Evolutionary conservation across 1,140 invertebrate species (phyloP).

Genomic region (Bombus huntii): DNA sequence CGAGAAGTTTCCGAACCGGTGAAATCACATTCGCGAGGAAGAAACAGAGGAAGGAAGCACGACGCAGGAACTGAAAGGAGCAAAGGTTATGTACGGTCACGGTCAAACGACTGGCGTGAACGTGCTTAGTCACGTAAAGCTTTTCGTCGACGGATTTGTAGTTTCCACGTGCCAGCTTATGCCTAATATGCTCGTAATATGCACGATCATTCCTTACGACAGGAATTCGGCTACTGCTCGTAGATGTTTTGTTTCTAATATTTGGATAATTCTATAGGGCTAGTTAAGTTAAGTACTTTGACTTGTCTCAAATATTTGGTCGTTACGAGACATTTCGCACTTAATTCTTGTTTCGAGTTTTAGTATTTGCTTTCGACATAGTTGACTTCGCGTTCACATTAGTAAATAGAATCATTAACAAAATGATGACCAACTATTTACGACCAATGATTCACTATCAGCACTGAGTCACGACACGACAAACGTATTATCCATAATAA

Average conservation of each 20-base stretch:
- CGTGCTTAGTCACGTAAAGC: conserved; percentile 25
- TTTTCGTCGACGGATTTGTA: background rate
- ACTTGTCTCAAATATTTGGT: no score
- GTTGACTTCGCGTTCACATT: no score
- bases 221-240: background rate
- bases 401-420: no score
- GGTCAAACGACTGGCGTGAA: background rate
- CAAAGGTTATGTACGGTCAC: conserved; percentile 30
- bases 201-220: background rate
- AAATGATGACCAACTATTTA: no score
- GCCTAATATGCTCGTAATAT: background rate
- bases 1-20: background rate
- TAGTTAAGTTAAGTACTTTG: no score
- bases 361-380: no score
- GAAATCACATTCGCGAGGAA: no score
- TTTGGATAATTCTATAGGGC: background rate
- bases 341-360: no score
- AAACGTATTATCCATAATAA: background rate
- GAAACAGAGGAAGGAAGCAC: background rate
- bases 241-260: background rate
- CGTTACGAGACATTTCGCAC: no score
- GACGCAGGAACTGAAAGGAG: background rate
- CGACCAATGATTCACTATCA: background rate
- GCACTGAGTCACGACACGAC: background rate
- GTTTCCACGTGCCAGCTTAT: background rate